These are phyloP conservation scores for Thalassophryne amazonica DNA, from an alignment of 2,797 vertebrate species.

Conservation along the genomic window DNA sequence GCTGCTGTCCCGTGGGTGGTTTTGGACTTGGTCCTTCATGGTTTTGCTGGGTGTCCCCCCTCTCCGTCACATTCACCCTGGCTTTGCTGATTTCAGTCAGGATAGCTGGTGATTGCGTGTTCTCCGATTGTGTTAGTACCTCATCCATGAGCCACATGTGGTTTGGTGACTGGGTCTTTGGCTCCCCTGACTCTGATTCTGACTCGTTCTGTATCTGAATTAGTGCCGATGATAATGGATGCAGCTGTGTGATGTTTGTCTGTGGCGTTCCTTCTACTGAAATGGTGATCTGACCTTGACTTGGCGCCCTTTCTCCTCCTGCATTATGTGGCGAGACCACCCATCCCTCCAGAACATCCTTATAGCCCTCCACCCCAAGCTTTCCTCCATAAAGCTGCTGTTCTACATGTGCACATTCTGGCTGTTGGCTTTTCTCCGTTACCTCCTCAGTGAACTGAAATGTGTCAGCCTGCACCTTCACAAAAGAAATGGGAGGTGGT, in stretches of 20 bases:
- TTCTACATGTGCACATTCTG: constrained; percentile 6
- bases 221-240: background rate
- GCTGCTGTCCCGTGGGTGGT: background rate
- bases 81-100: constrained; percentile 4
- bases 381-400: background rate
- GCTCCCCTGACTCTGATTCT: constrained; percentile 13
- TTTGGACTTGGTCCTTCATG: constrained; percentile 34
- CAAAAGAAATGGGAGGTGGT: constrained; percentile 25
- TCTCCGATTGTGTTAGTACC: background rate
- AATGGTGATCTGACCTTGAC: background rate
- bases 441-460: constrained; percentile 9
- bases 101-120: constrained; percentile 1
- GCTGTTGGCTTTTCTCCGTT: background rate
- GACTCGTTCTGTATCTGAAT: constrained; percentile 32
- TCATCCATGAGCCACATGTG: constrained; percentile 8
- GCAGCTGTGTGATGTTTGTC: constrained; percentile 5
- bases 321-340: background rate
- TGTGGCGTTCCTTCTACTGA: background rate
- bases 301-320: constrained; percentile 7
- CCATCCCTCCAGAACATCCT: background rate
- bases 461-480: constrained; percentile 5
- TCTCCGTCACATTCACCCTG: constrained; percentile 10
- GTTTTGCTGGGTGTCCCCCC: constrained; percentile 10
- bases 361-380: background rate
- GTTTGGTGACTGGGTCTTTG: background rate